Conservation (phyloP, 2,113 vertebrate species). For the Eclectus roratus region DNA sequence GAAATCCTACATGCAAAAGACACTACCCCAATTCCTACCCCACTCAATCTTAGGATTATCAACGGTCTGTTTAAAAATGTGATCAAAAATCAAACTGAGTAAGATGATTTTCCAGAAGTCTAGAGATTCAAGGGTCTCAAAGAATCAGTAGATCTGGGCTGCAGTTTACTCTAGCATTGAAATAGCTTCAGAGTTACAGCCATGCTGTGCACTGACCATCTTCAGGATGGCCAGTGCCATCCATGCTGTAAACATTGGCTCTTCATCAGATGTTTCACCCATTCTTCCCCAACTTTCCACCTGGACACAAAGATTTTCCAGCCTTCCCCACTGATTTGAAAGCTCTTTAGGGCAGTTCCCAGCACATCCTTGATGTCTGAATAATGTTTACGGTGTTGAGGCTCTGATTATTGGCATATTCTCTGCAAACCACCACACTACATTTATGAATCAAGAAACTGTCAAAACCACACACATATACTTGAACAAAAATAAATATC, state of each 20-base stretch:
- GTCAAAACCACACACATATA: neutral
- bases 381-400: rapidly evolving
- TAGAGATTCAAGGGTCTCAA: neutral
- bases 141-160: neutral
- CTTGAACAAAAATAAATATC: neutral
- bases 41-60: neutral
- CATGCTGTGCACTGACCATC: neutral
- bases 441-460: neutral
- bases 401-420: neutral
- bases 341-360: neutral
- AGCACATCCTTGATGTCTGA: neutral
- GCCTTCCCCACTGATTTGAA: neutral
- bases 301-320: neutral
- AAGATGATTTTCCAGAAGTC: neutral
- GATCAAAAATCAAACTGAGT: neutral
- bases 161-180: neutral
- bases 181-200: neutral
- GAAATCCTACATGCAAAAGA: neutral
- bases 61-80: neutral
- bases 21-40: neutral
- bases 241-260: neutral
- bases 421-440: neutral
- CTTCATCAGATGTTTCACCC: neutral
- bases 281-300: neutral
- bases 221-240: neutral